These are phyloP conservation scores for Palaemon carinicauda DNA, from an alignment of 1,140 invertebrate genomes.

Conservation along the genomic window DNA sequence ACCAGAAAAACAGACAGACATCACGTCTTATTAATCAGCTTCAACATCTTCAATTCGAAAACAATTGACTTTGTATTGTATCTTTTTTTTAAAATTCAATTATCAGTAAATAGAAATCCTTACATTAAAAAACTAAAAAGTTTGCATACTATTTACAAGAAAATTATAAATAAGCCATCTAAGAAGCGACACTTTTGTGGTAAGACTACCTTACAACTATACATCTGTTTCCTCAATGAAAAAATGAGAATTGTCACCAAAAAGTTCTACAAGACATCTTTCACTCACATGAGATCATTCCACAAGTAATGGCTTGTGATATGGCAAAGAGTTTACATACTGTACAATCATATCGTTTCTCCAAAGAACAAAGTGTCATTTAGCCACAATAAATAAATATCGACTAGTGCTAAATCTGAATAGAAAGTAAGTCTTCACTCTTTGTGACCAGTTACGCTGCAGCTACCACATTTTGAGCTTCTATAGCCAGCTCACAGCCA, in stretches of 20 bases:
- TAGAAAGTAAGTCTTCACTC: constrained; percentile 53
- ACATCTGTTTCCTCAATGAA: constrained; percentile 48
- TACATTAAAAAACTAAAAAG: constrained; percentile 52
- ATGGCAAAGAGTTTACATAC: constrained; percentile 54
- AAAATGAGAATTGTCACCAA: constrained; percentile 54
- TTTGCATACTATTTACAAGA: constrained; percentile 53
- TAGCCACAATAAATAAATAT: constrained; percentile 53
- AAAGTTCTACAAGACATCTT: constrained; percentile 53
- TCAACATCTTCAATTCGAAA: constrained; percentile 42
- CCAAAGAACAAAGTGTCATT: constrained; percentile 45
- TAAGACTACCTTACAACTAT: constrained; percentile 54
- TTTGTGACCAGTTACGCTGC: constrained; percentile 54
- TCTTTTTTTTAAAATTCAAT: constrained; percentile 41
- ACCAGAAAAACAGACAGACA: constrained; percentile 42
- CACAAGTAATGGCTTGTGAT: constrained; percentile 55
- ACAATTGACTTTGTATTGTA: constrained; percentile 43
- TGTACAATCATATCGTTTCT: constrained; percentile 51
- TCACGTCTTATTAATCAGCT: constrained; percentile 28
- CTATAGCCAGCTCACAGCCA: constrained; percentile 54
- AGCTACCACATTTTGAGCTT: constrained; percentile 55
- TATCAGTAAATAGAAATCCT: constrained; percentile 43
- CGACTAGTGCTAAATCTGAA: constrained; percentile 54
- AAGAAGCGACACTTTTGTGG: constrained; percentile 51
- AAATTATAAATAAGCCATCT: constrained; percentile 54
- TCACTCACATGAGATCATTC: constrained; percentile 54